Conservation (phyloP, 2,113 vertebrate genomes). For the Herpetotheres cachinnans region DNA sequence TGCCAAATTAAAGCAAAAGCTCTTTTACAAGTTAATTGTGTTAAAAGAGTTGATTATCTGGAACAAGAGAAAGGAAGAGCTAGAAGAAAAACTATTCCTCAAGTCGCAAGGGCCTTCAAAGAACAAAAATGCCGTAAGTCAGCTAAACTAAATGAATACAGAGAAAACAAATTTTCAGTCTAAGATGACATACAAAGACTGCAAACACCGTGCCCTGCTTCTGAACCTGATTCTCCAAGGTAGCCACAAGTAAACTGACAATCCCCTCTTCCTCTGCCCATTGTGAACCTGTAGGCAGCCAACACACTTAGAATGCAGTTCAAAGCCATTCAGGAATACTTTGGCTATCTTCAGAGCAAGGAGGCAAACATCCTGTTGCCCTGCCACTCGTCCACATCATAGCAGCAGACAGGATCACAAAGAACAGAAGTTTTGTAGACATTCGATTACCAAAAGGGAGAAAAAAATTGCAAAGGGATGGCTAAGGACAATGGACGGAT, state of each 20-base stretch:
- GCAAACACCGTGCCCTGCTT: not conserved
- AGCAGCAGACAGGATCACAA: not conserved
- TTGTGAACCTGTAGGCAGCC: not conserved
- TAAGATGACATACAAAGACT: not conserved
- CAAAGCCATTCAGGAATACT: constrained; percentile 7
- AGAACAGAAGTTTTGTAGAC: not conserved
- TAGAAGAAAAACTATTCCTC: not conserved
- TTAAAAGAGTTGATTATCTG: not conserved
- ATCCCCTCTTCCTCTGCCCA: not conserved
- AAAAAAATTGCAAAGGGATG: not conserved
- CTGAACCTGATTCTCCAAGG: not conserved
- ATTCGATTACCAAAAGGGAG: not conserved
- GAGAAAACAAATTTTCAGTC: not conserved
- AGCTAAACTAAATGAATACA: not conserved
- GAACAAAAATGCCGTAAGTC: not conserved
- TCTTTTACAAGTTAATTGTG: not conserved
- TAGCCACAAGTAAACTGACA: not conserved
- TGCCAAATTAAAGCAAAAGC: not conserved
- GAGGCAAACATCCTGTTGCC: not conserved
- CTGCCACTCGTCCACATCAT: not conserved
- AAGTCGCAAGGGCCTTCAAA: not conserved
- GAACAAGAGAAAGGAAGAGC: not conserved
- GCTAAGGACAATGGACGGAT: constrained; percentile 9
- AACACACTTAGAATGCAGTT: not conserved
- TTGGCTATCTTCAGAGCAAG: constrained; percentile 42